Percentiles rank a stretch among this genome's conserved stretches.
phyloP scores from a whole-genome alignment of 2,113 vertebrate genomes.

The Lagenorhynchus albirostris region DNA sequence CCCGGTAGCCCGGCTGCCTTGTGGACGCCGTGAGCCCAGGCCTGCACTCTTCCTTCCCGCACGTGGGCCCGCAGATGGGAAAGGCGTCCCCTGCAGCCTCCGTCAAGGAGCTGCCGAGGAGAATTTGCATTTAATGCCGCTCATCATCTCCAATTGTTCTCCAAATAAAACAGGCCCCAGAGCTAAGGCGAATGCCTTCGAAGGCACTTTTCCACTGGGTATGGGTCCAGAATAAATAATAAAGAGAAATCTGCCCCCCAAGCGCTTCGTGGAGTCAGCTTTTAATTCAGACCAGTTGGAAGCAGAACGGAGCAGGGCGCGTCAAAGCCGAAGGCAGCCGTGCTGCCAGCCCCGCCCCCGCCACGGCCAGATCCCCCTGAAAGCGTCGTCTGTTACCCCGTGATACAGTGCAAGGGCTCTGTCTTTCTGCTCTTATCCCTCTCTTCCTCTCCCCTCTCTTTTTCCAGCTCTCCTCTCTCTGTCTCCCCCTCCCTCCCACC shows the following conservation, averaged over 20 bases:
- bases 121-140: slow-evolving; percentile 72
- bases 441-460: not conserved
- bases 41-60: not conserved
- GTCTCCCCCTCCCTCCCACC: not conserved
- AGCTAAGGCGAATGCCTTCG: slow-evolving; percentile 82
- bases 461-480: not conserved
- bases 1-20: not conserved
- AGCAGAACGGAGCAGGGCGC: not conserved
- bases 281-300: slow-evolving; percentile 67
- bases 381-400: not conserved
- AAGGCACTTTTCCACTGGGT: slow-evolving; percentile 86
- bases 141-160: slow-evolving; percentile 85
- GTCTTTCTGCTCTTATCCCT: not conserved
- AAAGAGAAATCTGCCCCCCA: slow-evolving; percentile 75
- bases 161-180: slow-evolving; percentile 85
- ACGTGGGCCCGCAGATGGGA: slow-evolving; percentile 34
- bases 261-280: slow-evolving; percentile 72
- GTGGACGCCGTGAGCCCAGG: not conserved
- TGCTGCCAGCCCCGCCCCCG: slow-evolving; percentile 44
- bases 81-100: slow-evolving; percentile 43
- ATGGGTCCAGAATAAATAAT: slow-evolving; percentile 86
- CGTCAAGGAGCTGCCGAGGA: slow-evolving; percentile 59
- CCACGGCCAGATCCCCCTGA: not conserved
- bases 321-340: slow-evolving; percentile 79
- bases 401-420: rapidly evolving